Conservation (phyloP, 2,888 invertebrate species). For the Chamaedrilus cognettii region DNA sequence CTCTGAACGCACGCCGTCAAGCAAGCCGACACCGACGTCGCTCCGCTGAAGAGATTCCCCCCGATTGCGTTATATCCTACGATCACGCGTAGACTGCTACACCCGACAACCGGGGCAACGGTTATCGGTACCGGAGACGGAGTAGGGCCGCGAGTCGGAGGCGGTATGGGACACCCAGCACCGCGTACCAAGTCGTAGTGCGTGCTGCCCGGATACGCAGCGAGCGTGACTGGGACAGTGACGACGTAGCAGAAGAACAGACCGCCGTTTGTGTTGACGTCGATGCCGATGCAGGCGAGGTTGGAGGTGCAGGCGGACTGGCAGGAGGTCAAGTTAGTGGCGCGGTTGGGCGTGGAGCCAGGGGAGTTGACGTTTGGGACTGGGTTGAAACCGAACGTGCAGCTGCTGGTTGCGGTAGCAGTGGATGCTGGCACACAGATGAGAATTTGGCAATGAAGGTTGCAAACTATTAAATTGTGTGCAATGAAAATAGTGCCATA, state of each 20-base stretch:
- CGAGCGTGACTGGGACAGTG: not conserved
- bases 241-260: conserved; percentile 23
- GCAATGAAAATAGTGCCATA: no score
- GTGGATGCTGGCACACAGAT: no score
- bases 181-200: conserved; percentile 21
- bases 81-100: not conserved
- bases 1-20: not conserved
- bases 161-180: conserved; percentile 9
- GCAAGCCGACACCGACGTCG: conserved; percentile 5
- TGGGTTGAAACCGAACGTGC: conserved; percentile 1
- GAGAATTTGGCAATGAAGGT: no score
- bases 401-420: not conserved
- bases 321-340: conserved; percentile 13
- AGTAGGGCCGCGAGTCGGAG: not conserved
- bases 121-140: not conserved
- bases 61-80: conserved; percentile 19
- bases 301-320: conserved; percentile 12
- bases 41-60: conserved; percentile 13
- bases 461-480: no score
- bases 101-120: not conserved
- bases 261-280: conserved; percentile 15
- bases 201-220: conserved; percentile 10
- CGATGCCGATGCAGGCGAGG: conserved; percentile 19
- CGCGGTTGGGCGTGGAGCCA: conserved; percentile 21
- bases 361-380: conserved; percentile 11